Evolutionary conservation across 2,113 vertebrate genomes (phyloP), one percentile per base, ranked within the genome.

Genomic region (Coptodon rendalli): DNA sequence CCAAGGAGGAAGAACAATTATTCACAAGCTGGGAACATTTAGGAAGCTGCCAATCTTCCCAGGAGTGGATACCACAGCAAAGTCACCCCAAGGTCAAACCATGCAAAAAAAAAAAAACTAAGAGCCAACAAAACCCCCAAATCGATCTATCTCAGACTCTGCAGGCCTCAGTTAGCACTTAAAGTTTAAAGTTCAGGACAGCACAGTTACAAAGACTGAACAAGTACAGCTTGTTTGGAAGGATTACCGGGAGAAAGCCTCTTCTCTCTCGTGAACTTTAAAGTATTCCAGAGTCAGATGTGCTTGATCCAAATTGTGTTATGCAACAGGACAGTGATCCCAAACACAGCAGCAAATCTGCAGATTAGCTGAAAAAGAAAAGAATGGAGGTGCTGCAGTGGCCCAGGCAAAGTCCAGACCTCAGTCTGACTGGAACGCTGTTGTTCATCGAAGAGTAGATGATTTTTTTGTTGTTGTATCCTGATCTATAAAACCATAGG

Each of bases 161-260:
- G 6, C 22, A 45, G 22, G 66, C 2, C 0, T 73, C 68, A 73
- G 68, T 45, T 4, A 48, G 68, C 1, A 0, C 14, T 73, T 73
- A 27, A 27, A 6, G 22, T 24, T 45, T 45, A 45, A 29, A 73
- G 40, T 29, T 73, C 22, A 73, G 48, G 14, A 29, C 22, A 48
- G 68, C 4, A 45, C 8, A 73, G 14, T 29, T 27, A 2, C 14
- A 73, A 73, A 34, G 16, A 63, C 31, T 36, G 31, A n/a, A 11
- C 17, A 0, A 16, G 0, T 45, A 73, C 10, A 43, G 38, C 68
- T 27, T 48, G 68, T 48, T 73, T 7, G 14, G 68, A 11, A 73
- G 40, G 14, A 3, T 73, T 73, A 66, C 2, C 27, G 9, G 1
- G 1, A 19, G 68, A 48, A 76, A 29, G 0, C 24, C 3, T 27